These are phyloP conservation scores for Laticauda laticaudata DNA, from an alignment of 2,113 vertebrate genomes.

Conservation along the genomic window DNA sequence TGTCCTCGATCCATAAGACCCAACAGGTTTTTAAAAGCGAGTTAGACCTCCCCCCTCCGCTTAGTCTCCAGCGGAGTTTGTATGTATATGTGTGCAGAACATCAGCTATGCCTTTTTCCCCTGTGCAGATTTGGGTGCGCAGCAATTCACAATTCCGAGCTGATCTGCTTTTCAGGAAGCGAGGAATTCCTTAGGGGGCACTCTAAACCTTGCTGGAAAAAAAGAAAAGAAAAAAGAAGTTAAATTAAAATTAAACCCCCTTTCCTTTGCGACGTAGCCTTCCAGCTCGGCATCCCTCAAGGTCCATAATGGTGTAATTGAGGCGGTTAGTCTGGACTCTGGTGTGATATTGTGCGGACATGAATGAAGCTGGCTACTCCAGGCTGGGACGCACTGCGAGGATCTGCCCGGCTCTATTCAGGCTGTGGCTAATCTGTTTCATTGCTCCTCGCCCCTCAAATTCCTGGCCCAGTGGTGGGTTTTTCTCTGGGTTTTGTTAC, in stretches of 20 bases:
- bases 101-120: background rate
- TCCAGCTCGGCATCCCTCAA: constrained; percentile 71
- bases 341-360: constrained; percentile 80
- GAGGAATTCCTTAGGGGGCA: constrained; percentile 42
- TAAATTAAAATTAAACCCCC: background rate
- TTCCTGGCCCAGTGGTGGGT: constrained; percentile 74
- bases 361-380: constrained; percentile 80
- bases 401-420: constrained; percentile 79
- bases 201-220: background rate
- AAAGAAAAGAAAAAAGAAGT: constrained; percentile 30
- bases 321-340: constrained; percentile 79
- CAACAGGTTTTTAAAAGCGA: rapidly evolving
- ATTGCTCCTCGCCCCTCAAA: constrained; percentile 71
- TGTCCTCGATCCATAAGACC: background rate
- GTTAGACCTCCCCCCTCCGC: rapidly evolving
- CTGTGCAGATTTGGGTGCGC: constrained; percentile 41
- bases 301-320: constrained; percentile 84
- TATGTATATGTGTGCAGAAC: background rate
- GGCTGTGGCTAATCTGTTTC: constrained; percentile 79
- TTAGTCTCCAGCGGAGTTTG: background rate
- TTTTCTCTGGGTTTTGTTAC: constrained; percentile 78
- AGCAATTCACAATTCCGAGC: constrained; percentile 55
- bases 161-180: constrained; percentile 68
- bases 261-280: background rate
- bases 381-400: constrained; percentile 75